Evolutionary conservation across 2,888 invertebrate species (phyloP).

Genomic region (Nemotelus pantherinus): DNA sequence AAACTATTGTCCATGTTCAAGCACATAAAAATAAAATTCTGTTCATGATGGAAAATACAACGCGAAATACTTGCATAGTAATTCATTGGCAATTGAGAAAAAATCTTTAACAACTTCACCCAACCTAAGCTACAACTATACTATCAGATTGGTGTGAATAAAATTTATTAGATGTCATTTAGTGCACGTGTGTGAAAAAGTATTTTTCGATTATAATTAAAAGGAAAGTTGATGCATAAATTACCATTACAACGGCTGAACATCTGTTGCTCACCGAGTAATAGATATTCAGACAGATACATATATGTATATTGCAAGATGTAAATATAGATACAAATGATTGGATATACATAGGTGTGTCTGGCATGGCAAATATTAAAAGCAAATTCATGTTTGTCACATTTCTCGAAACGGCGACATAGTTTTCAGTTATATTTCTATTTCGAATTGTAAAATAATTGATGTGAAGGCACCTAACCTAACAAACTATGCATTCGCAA

Average conservation of each 20-base stretch:
- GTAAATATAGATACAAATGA: too few relatives aligned
- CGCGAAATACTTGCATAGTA: too few relatives aligned
- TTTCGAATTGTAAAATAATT: conserved; percentile 8
- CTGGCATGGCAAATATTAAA: not conserved
- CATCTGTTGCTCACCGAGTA: conserved; percentile 14
- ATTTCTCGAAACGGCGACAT: not conserved
- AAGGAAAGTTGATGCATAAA: conserved; percentile 40
- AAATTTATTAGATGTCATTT: conserved; percentile 37
- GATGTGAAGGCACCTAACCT: too few relatives aligned
- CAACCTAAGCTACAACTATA: too few relatives aligned
- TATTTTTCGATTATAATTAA: conserved; percentile 39
- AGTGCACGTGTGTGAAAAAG: conserved; percentile 37
- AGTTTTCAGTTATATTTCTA: conserved; percentile 12
- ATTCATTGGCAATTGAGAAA: too few relatives aligned
- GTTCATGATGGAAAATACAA: too few relatives aligned
- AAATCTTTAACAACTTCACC: too few relatives aligned
- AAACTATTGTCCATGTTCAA: too few relatives aligned
- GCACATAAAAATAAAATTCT: too few relatives aligned
- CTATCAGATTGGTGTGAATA: conserved; percentile 1
- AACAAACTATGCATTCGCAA: too few relatives aligned
- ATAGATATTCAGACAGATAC: not conserved
- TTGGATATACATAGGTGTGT: not conserved
- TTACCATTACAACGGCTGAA: conserved; percentile 9
- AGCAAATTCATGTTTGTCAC: conserved; percentile 38
- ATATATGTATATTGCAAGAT: not conserved